Percentiles rank a stretch among this genome's conserved stretches.
Conservation (phyloP, 2,888 invertebrate species). For the Physocephala rufipes region DNA sequence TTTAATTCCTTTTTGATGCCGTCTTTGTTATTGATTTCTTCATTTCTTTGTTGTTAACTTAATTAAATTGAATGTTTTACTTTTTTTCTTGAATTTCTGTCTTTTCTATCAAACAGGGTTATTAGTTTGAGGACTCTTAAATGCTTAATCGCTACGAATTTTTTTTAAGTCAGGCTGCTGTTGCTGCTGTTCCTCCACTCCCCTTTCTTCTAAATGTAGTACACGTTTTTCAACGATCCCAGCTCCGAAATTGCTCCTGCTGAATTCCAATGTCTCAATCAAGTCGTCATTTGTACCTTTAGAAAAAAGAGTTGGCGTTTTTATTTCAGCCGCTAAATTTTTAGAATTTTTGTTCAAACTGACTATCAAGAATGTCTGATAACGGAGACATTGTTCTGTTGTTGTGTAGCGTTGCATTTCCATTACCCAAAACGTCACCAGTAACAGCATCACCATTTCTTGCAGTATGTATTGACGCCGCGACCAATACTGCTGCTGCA, state of each 20-base stretch:
- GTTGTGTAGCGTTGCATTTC: conserved; percentile 51
- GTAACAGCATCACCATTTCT: conserved; percentile 36
- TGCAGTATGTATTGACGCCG: conserved; percentile 31
- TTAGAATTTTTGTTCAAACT: conserved; percentile 33
- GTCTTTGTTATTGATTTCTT: conserved; percentile 23
- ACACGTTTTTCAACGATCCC: conserved; percentile 55
- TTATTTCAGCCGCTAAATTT: conserved; percentile 47
- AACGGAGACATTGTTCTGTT: conserved; percentile 26
- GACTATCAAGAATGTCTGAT: conserved; percentile 45
- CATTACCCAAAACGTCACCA: conserved; percentile 59
- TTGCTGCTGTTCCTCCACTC: conserved; percentile 45
- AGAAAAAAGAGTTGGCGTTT: conserved; percentile 41
- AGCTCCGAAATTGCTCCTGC: conserved; percentile 38
- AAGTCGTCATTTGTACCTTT: conserved; percentile 44
- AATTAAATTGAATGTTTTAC: conserved; percentile 39
- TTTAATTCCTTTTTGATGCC: conserved; percentile 12
- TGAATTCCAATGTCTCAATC: conserved; percentile 37
- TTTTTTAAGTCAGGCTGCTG: conserved; percentile 63
- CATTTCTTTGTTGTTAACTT: conserved; percentile 22
- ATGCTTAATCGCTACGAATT: conserved; percentile 61
- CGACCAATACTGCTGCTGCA: conserved; percentile 28
- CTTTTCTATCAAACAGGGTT: conserved; percentile 40
- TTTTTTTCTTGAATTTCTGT: conserved; percentile 28
- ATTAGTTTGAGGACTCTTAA: conserved; percentile 20
- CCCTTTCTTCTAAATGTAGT: conserved; percentile 49